Evolutionary conservation across 1,140 invertebrate genomes (phyloP), one percentile per base, ranked within the genome.

Genomic region (Centruroides sculpturatus): DNA sequence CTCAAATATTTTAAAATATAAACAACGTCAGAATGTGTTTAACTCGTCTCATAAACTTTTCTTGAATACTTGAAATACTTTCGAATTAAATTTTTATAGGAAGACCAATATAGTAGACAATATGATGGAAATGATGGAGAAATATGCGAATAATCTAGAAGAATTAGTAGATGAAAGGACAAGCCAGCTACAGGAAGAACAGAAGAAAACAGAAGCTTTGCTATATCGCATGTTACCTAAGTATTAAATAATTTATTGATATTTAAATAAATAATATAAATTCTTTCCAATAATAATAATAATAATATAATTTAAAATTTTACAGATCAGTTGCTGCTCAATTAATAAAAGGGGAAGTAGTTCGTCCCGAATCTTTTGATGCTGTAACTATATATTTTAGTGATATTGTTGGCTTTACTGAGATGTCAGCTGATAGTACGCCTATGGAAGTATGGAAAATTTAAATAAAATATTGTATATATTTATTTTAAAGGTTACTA

Each of bases 331-430:
- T 78, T 2, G 78, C 77, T 0, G 72, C 72, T 46, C 71, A 75
- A 69, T 77, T 98, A 61, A 94, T 92, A 52, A 83, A 83, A 66
- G 92, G 92, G 36, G 85, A 87, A 68, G 85, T 86, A 5, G 91
- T 98, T 3, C 87, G 91, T 74, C 93, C 94, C 5, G 94, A 98
- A 77, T 87, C 86, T 1, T 98, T 90, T 75, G 89, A 95, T 75
- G 82, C 84, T 65, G 92, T 83, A 47, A 97, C 93, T 35, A 96
- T 98, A 66, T 98, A 96, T 76, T 98, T 98, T 77, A 96, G 92
- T 71, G 95, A 98, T 75, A 98, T 98, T 73, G 94, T 98, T 59
- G 94, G 93, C 66, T 98, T 98, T 77, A 98, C 94, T 51, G 83
- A 85, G 55, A 89, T 98, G 83, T 95, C 92, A 6, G 89, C 92